Percentiles rank a stretch among this genome's conserved stretches.
These are phyloP conservation scores for Archaeoteleia sp. DNA, from an alignment of 2,888 invertebrate genomes.

Conservation along the genomic window DNA sequence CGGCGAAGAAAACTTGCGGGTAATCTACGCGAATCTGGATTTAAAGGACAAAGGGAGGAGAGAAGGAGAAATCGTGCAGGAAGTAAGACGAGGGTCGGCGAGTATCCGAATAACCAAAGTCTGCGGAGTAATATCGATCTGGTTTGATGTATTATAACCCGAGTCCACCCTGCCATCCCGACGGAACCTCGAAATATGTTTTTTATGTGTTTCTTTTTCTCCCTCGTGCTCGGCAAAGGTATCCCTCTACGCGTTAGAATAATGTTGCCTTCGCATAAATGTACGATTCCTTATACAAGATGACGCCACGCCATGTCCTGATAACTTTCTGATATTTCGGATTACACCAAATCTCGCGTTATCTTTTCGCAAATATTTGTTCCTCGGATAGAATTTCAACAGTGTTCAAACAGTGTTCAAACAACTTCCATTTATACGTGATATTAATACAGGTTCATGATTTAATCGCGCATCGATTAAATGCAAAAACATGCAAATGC, in stretches of 20 bases:
- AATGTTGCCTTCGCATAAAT: conserved; percentile 62
- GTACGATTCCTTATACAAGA: conserved; percentile 68
- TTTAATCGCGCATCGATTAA: too few species aligned
- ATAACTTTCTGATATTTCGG: conserved; percentile 36
- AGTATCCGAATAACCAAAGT: conserved; percentile 69
- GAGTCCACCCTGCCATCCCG: conserved; percentile 69
- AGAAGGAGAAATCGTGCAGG: conserved; percentile 53
- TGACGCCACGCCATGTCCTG: conserved; percentile 56
- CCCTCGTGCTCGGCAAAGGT: conserved; percentile 55
- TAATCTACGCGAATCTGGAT: conserved; percentile 40
- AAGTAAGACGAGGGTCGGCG: conserved; percentile 56
- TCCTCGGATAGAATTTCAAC: conserved; percentile 2
- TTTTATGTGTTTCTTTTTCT: conserved; percentile 68
- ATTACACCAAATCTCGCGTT: conserved; percentile 21
- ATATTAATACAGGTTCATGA: too few species aligned
- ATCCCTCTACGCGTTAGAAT: conserved; percentile 55
- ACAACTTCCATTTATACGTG: too few species aligned
- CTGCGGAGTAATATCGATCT: conserved; percentile 73
- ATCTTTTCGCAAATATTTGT: conserved; percentile 6
- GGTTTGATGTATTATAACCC: conserved; percentile 72
- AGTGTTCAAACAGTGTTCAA: neutral
- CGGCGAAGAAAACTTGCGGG: conserved; percentile 37
- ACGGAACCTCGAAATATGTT: conserved; percentile 69
- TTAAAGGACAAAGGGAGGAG: conserved; percentile 57
- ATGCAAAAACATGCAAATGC: too few species aligned